These are phyloP conservation scores for Calliphora vicina DNA, from an alignment of 1,140 invertebrate species.

Conservation along the genomic window DNA sequence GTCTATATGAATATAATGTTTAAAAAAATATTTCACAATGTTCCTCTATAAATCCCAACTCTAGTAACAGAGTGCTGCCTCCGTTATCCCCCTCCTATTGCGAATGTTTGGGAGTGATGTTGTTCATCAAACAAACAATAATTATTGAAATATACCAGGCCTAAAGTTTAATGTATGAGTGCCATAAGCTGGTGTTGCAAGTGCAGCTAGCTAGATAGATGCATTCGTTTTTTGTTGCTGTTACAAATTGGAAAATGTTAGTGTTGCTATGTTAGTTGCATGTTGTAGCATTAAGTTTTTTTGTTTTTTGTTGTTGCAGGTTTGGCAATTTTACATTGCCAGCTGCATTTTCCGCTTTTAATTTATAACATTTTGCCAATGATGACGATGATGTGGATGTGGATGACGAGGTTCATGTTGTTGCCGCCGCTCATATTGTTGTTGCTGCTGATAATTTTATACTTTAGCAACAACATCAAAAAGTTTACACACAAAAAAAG, in stretches of 20 bases:
- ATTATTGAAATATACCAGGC: slow-evolving; percentile 1
- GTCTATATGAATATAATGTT: neutral
- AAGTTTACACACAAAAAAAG: neutral
- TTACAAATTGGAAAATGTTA: neutral
- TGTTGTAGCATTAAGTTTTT: neutral
- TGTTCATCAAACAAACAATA: slow-evolving; percentile 8
- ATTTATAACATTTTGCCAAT: slow-evolving; percentile 28
- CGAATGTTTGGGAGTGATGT: neutral
- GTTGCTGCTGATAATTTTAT: slow-evolving; percentile 21
- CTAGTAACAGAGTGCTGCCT: neutral
- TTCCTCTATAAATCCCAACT: neutral
- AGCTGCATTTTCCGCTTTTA: slow-evolving; percentile 30
- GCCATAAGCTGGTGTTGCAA: neutral
- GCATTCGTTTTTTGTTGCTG: neutral
- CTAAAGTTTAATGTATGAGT: neutral
- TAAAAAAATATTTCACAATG: neutral
- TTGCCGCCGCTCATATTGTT: slow-evolving; percentile 15
- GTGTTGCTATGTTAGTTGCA: neutral
- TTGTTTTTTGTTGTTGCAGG: neutral
- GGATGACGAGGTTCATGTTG: slow-evolving; percentile 19
- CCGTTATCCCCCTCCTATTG: neutral
- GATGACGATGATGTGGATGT: too few species aligned
- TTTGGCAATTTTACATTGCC: slow-evolving; percentile 20
- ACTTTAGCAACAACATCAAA: slow-evolving; percentile 1
- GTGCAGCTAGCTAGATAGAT: too few species aligned